These are phyloP conservation scores for Pycnomerus fuliginosus DNA, from an alignment of 2,888 invertebrate genomes.

Conservation along the genomic window DNA sequence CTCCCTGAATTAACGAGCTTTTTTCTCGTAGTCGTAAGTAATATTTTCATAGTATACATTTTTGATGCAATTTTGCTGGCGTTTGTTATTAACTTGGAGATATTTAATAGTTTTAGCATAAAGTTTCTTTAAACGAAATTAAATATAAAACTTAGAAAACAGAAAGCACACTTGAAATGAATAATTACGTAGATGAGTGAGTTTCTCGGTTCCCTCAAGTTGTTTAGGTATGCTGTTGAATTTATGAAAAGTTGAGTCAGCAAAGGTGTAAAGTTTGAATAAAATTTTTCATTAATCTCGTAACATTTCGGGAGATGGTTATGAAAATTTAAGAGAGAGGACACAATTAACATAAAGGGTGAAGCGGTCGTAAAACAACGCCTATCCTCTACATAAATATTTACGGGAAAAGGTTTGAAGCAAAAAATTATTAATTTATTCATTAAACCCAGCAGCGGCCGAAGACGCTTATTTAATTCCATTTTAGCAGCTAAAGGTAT, in stretches of 20 bases:
- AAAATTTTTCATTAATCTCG: constrained; percentile 12
- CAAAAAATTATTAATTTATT: constrained; percentile 11
- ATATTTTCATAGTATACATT: constrained; percentile 9
- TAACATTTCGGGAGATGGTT: background rate
- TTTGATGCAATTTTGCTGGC: constrained; percentile 6
- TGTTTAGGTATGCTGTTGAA: no score
- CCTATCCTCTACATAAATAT: background rate
- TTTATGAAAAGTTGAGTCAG: no score
- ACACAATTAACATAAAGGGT: constrained; percentile 1
- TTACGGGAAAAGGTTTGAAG: background rate
- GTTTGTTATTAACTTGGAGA: constrained; percentile 11
- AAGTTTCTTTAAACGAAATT: constrained; percentile 11
- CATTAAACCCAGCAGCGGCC: constrained; percentile 13
- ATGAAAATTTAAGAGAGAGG: constrained; percentile 2
- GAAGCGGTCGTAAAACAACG: background rate
- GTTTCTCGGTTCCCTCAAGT: constrained; percentile 3
- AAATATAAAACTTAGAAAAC: constrained; percentile 7
- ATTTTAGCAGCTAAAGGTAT: background rate
- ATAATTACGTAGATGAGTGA: constrained; percentile 14
- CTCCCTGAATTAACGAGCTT: no score
- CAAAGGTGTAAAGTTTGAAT: constrained; percentile 14
- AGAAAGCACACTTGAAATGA: constrained; percentile 6
- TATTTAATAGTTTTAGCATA: constrained; percentile 15
- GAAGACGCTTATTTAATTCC: constrained; percentile 6
- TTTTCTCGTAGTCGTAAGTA: no score